These are phyloP conservation scores for Clarias batrachus DNA, from an alignment of 2,113 vertebrate genomes.

Conservation along the genomic window DNA sequence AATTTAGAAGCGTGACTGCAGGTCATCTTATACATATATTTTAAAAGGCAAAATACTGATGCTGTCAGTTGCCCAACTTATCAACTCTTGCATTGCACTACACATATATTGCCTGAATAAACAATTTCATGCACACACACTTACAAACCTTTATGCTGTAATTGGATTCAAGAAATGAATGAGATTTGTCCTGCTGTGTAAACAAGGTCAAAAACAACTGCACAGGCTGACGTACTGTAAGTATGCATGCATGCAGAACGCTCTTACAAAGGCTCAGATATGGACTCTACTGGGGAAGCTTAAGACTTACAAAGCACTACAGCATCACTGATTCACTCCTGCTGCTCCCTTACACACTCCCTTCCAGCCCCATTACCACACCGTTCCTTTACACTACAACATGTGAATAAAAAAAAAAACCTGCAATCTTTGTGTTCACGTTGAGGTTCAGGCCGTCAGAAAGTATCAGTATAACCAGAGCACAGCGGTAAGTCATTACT, in stretches of 20 bases:
- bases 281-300: not conserved
- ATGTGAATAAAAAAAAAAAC: not conserved
- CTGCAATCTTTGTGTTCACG: conserved; percentile 1
- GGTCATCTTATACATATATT: not conserved
- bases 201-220: not conserved
- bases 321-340: not conserved
- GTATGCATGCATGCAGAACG: not conserved
- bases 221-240: not conserved
- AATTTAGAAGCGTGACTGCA: not conserved
- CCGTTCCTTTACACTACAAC: not conserved
- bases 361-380: not conserved
- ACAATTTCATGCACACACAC: not conserved
- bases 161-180: not conserved
- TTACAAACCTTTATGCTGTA: not conserved
- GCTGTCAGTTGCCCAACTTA: not conserved
- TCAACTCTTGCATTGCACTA: not conserved
- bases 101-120: not conserved
- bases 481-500: not conserved
- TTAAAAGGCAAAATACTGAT: not conserved
- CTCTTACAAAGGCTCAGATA: not conserved
- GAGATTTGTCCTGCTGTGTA: not conserved
- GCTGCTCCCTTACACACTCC: not conserved
- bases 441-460: not conserved
- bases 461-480: conserved; percentile 5
- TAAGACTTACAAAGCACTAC: not conserved